A percentile compares a stretch with the other conserved stretches of the same genome.
phyloP scores from a whole-genome alignment of 2,888 invertebrate species.

The Periphyllus acericola region DNA sequence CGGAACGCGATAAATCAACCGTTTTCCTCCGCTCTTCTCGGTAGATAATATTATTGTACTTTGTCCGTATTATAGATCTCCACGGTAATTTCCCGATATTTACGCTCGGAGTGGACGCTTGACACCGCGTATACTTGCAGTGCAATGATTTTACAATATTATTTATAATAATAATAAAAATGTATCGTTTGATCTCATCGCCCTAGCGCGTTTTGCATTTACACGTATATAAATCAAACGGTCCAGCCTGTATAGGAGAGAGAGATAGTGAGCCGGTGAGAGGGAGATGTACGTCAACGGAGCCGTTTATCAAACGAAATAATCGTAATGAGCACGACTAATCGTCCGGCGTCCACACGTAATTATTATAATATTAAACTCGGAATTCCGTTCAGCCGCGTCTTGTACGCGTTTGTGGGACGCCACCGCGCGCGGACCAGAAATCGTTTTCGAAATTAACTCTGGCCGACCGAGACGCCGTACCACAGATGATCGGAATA shows the following conservation, averaged over 20 bases:
- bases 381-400: too few relatives aligned
- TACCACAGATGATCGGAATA: too few relatives aligned
- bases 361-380: too few relatives aligned
- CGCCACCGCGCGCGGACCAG: background rate
- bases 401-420: background rate
- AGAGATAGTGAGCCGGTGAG: background rate
- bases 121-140: too few relatives aligned
- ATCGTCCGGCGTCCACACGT: background rate
- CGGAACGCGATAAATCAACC: slow-evolving; percentile 10
- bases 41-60: background rate
- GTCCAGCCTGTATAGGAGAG: background rate
- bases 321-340: background rate
- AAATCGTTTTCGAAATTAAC: background rate
- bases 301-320: background rate
- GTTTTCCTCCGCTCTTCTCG: background rate
- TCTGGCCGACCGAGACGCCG: too few relatives aligned
- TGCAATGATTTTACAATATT: background rate
- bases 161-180: background rate
- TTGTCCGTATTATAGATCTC: background rate
- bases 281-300: background rate
- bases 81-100: background rate
- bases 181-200: background rate
- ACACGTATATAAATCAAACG: background rate
- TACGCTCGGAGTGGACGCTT: background rate
- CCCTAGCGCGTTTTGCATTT: background rate